Conservation (phyloP, 2,113 vertebrate genomes). For the Gobio gobio region DNA sequence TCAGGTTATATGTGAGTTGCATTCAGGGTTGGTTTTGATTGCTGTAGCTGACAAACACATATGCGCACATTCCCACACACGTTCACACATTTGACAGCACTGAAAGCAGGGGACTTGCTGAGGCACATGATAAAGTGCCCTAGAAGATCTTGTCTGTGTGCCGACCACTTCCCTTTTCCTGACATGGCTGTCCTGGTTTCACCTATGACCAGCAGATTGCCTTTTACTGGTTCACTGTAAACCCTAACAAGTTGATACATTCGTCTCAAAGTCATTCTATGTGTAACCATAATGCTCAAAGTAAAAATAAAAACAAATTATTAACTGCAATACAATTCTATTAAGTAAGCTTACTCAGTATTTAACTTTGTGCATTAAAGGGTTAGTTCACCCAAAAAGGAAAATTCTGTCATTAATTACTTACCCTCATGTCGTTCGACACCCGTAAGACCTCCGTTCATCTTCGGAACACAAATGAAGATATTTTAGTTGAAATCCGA, state of each 20-base stretch:
- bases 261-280: neutral
- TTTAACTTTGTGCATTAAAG: neutral
- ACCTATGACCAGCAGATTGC: neutral
- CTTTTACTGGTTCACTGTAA: neutral
- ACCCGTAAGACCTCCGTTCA: too few relatives aligned
- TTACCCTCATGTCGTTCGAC: too few relatives aligned
- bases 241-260: neutral
- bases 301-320: neutral
- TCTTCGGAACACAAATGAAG: too few relatives aligned
- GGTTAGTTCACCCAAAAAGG: too few relatives aligned
- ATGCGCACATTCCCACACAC: slow-evolving; percentile 46
- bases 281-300: neutral
- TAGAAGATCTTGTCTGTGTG: neutral
- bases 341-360: neutral
- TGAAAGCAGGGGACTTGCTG: slow-evolving; percentile 12
- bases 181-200: slow-evolving; percentile 10
- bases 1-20: slow-evolving; percentile 1
- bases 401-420: too few relatives aligned
- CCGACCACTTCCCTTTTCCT: neutral
- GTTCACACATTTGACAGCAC: slow-evolving; percentile 35
- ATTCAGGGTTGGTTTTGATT: slow-evolving; percentile 31
- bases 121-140: slow-evolving; percentile 10
- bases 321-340: neutral
- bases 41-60: slow-evolving; percentile 39
- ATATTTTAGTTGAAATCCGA: too few relatives aligned